Conservation (phyloP, 1,140 invertebrate genomes). For the Drosophila lini region DNA sequence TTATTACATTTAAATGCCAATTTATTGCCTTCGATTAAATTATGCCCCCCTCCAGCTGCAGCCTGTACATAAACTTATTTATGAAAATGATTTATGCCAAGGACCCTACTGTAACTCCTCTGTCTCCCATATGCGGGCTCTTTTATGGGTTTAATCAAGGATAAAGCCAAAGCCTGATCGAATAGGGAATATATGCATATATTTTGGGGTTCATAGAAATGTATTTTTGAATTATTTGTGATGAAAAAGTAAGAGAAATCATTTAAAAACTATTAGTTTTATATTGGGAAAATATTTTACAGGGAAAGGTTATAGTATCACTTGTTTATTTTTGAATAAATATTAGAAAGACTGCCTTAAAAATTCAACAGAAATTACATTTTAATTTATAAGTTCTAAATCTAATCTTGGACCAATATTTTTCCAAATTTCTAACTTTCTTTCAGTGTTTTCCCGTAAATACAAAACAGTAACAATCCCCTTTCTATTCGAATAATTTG, state of each 20-base stretch:
- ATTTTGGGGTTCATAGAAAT: not conserved
- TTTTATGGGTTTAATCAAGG: slow-evolving; percentile 46
- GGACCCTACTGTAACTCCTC: not conserved
- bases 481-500: not conserved
- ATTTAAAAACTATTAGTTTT: not conserved
- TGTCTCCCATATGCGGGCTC: not conserved
- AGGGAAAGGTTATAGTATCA: too few relatives aligned
- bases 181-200: slow-evolving; percentile 18
- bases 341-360: too few relatives aligned
- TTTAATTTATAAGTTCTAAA: too few relatives aligned
- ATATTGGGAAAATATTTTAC: too few relatives aligned
- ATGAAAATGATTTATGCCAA: slow-evolving; percentile 41
- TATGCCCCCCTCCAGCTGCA: slow-evolving; percentile 45
- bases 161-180: slow-evolving; percentile 32
- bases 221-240: not conserved
- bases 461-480: too few relatives aligned
- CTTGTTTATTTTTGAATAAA: too few relatives aligned
- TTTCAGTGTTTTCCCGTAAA: not conserved
- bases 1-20: slow-evolving; percentile 83
- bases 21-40: slow-evolving; percentile 82
- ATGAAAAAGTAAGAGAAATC: not conserved
- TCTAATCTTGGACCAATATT: not conserved
- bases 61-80: slow-evolving; percentile 32
- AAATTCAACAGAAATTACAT: too few relatives aligned
- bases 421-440: not conserved